Conservation (phyloP, 2,797 vertebrate species). For the Acanthopagrus latus region DNA sequence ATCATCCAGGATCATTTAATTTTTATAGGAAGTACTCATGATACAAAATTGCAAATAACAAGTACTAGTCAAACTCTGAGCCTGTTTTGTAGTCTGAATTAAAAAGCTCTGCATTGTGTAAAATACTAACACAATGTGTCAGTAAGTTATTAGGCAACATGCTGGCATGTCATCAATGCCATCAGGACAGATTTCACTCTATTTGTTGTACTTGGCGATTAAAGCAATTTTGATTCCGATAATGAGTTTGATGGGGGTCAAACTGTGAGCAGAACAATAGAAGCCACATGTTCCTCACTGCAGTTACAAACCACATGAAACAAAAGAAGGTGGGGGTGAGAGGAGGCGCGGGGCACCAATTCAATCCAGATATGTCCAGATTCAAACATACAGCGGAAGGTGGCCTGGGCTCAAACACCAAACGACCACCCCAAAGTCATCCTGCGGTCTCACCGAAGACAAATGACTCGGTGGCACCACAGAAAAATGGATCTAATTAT, state of each 20-base stretch:
- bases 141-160: constrained; percentile 6
- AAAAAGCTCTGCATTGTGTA: constrained; percentile 1
- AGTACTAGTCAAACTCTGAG: neutral
- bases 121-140: constrained; percentile 43
- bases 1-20: too few relatives aligned
- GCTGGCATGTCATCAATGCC: constrained; percentile 24
- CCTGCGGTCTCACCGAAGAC: constrained; percentile 76
- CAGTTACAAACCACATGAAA: constrained; percentile 81
- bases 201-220: constrained; percentile 62
- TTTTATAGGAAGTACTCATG: neutral
- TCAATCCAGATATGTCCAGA: constrained; percentile 78
- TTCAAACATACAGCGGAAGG: constrained; percentile 77
- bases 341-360: constrained; percentile 68
- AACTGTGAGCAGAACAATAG: constrained; percentile 71
- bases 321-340: constrained; percentile 63
- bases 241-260: constrained; percentile 64
- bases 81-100: neutral
- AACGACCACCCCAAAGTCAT: constrained; percentile 81
- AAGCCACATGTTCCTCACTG: constrained; percentile 78
- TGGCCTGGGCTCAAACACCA: constrained; percentile 70
- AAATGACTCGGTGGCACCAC: constrained; percentile 77
- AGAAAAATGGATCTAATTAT: constrained; percentile 78
- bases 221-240: constrained; percentile 57
- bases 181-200: constrained; percentile 23
- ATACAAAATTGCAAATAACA: neutral